These are phyloP conservation scores for Syngnathus acus DNA, from an alignment of 2,797 vertebrate species.

Conservation along the genomic window DNA sequence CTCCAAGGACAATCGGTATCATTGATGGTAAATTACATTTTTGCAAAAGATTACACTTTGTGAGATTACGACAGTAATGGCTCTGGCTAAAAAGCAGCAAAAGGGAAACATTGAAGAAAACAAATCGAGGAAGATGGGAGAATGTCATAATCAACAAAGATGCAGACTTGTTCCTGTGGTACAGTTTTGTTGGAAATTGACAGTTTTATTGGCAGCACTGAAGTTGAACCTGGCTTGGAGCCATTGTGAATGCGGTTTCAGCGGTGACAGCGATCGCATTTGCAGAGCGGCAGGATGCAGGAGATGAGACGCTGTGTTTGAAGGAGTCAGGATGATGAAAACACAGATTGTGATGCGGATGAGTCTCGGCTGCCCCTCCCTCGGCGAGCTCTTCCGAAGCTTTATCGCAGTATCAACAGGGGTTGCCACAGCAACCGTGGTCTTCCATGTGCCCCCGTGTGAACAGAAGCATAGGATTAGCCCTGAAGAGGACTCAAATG, in stretches of 20 bases:
- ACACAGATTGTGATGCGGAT: constrained; percentile 44
- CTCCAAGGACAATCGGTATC: not conserved
- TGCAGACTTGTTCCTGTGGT: not conserved
- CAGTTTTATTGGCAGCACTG: not conserved
- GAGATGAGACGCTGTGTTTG: constrained; percentile 13
- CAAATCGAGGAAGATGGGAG: not conserved
- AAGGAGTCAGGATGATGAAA: constrained; percentile 20
- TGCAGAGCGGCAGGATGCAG: constrained; percentile 2
- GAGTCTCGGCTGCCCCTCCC: constrained; percentile 34
- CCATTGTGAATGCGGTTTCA: not conserved
- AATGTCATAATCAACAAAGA: too few species aligned
- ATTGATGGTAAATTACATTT: constrained; percentile 9
- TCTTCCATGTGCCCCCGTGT: constrained; percentile 65
- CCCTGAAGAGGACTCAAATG: constrained; percentile 66
- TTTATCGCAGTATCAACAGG: constrained; percentile 56
- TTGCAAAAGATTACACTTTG: not conserved
- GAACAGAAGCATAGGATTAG: constrained; percentile 67
- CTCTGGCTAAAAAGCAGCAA: constrained; percentile 3
- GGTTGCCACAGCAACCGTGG: constrained; percentile 66
- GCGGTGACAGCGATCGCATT: constrained; percentile 6
- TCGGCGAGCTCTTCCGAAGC: constrained; percentile 40
- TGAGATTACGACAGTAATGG: constrained; percentile 16
- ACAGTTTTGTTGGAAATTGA: not conserved
- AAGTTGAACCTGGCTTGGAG: not conserved
- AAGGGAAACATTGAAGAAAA: not conserved